A percentile compares a stretch with the other conserved stretches of the same genome.
Conservation (phyloP, 2,113 vertebrate genomes). For the Gracilinanus agilis region DNA sequence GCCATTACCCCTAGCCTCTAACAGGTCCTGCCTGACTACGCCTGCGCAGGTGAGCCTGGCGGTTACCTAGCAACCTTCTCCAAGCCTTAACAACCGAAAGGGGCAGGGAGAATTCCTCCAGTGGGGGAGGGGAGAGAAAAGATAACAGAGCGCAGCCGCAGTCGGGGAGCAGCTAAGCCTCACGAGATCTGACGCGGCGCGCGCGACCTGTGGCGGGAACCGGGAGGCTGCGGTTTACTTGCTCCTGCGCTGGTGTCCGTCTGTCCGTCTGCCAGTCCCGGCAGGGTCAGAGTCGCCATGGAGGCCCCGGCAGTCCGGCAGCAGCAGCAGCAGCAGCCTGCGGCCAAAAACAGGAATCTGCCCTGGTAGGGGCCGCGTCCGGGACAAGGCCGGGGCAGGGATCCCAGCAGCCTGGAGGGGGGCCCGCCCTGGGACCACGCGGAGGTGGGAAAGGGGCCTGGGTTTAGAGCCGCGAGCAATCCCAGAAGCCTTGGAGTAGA, state of each 20-base stretch:
- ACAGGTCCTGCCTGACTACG: not conserved
- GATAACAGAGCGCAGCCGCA: not conserved
- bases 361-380: conserved; percentile 78
- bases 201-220: not conserved
- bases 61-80: conserved; percentile 73
- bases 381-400: not conserved
- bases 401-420: conserved; percentile 2
- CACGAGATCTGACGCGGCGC: conserved; percentile 75
- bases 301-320: conserved; percentile 37
- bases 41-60: accelerated
- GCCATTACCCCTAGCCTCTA: not conserved
- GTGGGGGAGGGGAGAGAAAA: conserved; percentile 54
- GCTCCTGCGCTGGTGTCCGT: not conserved
- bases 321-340: conserved; percentile 52
- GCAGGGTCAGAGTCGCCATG: conserved; percentile 52
- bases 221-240: not conserved
- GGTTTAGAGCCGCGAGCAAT: not conserved
- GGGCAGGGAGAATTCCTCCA: conserved; percentile 35
- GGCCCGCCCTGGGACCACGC: not conserved
- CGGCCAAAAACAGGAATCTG: conserved; percentile 77
- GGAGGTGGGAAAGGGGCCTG: not conserved
- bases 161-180: not conserved
- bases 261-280: not conserved
- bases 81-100: conserved; percentile 56
- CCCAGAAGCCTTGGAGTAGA: not conserved